Base-by-base conservation (phyloP, 2,888 invertebrate genomes). In the Mellilla xanthometata region DNA sequence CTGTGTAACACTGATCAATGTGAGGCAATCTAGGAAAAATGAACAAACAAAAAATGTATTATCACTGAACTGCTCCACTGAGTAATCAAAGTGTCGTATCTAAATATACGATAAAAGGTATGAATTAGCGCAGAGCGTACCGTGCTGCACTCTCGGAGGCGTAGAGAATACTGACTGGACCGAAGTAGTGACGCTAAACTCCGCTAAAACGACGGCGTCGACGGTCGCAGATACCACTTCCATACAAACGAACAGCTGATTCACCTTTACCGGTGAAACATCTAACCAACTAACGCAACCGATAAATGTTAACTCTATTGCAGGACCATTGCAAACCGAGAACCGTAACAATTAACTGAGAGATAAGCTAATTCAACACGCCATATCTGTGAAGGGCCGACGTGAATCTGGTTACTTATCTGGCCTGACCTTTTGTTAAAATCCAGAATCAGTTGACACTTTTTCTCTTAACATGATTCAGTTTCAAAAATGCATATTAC, bases 191-290 rank as follows among this genome's bases (percentile, higher is more conserved):
- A 5, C 6, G 4, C 15, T 19, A 6, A 83, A n/a, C n/a, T n/a
- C n/a, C 80, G 81, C 64, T 58, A n/a, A 2, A 0, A 8, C 51
- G 65, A 39, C 49, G 26, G 59, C 63, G 61, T 54, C 59, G 56
- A 51, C 58, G 55, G 47, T 53, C 57, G 36, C 49, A 49, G 53
- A 54, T 42, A 65, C 65, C 53, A 66, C 67, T 71, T 69, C 78
- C 73, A 74, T 71, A n/a, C n/a, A 61, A 58, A 52, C 54, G 48
- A 82, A 82, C 86, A 86, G 86, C 86, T 86, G 85, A 84, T 83
- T 82, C 77, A 51, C 54, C 54, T 49, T 49, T 49, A 40, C 38
- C 45, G 54, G 43, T 41, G 44, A 29, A 39, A 46, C 29, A 35
- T 36, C 33, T 24, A 33, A 41, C 19, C 4, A 31, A 32, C 23